phyloP scores from a whole-genome alignment of 1,140 invertebrate species.

The Aphis craccivora region DNA sequence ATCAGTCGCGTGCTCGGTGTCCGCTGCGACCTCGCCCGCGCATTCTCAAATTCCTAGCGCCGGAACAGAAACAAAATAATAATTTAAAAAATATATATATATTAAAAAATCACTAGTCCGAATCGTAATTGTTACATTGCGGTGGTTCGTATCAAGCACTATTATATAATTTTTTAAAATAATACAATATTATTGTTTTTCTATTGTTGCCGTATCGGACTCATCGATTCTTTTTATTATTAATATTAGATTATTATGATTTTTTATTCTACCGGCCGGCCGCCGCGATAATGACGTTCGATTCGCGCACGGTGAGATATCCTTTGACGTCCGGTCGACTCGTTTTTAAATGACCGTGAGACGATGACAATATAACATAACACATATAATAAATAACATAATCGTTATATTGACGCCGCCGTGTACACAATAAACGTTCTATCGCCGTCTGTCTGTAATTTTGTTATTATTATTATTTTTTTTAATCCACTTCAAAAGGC shows the following conservation, averaged over 20 bases:
- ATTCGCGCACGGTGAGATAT: neutral
- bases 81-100: neutral
- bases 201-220: neutral
- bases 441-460: neutral
- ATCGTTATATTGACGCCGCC: neutral
- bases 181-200: neutral
- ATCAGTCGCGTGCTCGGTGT: neutral
- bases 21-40: too few species aligned
- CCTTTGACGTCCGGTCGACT: constrained; percentile 38
- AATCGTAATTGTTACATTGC: neutral
- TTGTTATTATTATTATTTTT: constrained; percentile 2
- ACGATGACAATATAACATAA: neutral
- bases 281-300: neutral
- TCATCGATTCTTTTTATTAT: neutral
- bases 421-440: neutral
- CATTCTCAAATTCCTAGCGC: neutral
- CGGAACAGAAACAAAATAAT: neutral
- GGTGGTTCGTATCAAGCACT: neutral
- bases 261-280: too few species aligned
- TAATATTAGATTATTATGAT: too few species aligned
- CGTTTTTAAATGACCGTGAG: constrained; percentile 43
- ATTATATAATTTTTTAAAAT: neutral
- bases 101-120: neutral
- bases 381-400: constrained; percentile 14
- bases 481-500: constrained; percentile 50